These are phyloP conservation scores for Patella ulyssiponensis DNA, from an alignment of 2,888 invertebrate genomes.

Conservation along the genomic window DNA sequence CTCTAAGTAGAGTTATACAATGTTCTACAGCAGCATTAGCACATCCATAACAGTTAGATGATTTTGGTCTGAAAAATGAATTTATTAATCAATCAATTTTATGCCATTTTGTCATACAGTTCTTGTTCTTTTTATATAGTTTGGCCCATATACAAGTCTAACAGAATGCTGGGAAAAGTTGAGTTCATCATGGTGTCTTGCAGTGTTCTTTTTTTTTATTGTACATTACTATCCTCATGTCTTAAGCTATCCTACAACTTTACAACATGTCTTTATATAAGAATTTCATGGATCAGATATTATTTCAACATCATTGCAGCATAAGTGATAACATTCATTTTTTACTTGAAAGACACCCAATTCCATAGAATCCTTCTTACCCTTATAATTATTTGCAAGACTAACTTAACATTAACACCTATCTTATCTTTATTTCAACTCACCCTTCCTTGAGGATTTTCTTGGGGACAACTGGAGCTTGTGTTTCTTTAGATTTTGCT, in stretches of 20 bases:
- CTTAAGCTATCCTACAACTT: no score
- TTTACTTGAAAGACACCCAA: no score
- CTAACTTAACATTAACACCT: background rate
- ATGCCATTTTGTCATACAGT: no score
- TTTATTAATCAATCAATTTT: no score
- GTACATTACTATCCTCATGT: no score
- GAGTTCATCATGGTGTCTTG: no score
- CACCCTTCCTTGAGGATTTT: conserved; percentile 40
- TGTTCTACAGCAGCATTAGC: conserved; percentile 92
- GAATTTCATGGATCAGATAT: background rate
- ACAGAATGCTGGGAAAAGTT: no score
- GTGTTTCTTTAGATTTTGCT: conserved; percentile 22
- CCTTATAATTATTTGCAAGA: background rate
- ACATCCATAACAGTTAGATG: conserved; percentile 75
- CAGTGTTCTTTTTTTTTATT: no score
- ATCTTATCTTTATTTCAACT: conserved; percentile 12
- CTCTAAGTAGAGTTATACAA: conserved; percentile 90
- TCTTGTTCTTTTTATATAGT: no score
- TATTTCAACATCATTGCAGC: background rate
- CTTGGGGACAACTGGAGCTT: conserved; percentile 16
- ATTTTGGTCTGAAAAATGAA: conserved; percentile 40
- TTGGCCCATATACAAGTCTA: no score
- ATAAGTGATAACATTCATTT: no score
- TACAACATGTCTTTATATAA: background rate
- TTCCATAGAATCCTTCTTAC: background rate